Percentiles rank a stretch among this genome's conserved stretches.
phyloP scores from a whole-genome alignment of 2,797 vertebrate species.

The Sebastes variabilis region DNA sequence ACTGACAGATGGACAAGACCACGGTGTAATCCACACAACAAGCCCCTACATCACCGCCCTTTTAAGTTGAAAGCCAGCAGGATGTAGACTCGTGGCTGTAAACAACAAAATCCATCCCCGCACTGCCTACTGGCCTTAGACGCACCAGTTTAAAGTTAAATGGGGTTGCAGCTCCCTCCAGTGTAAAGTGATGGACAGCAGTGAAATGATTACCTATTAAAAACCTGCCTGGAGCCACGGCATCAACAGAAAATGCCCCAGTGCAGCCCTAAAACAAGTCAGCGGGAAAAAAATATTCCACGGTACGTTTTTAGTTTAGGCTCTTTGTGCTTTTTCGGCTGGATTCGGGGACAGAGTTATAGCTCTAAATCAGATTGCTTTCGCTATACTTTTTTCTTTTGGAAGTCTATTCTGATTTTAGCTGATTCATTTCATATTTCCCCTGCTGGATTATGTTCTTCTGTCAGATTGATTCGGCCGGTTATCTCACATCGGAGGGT shows the following conservation, averaged over 20 bases:
- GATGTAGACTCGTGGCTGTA: constrained; percentile 26
- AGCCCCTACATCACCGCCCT: constrained; percentile 42
- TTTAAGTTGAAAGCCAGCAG: constrained; percentile 40
- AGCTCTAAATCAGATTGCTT: neutral
- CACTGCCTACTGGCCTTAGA: constrained; percentile 17
- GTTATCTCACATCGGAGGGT: constrained; percentile 14
- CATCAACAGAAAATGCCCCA: neutral
- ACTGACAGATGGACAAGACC: constrained; percentile 11
- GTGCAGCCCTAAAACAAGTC: neutral
- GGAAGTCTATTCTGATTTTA: neutral
- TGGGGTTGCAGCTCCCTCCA: constrained; percentile 65
- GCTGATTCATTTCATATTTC: constrained; percentile 7
- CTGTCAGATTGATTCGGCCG: constrained; percentile 20
- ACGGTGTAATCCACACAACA: constrained; percentile 11
- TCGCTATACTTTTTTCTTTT: neutral
- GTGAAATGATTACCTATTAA: constrained; percentile 34
- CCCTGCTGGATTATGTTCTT: constrained; percentile 14
- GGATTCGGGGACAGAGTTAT: neutral
- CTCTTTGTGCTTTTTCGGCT: neutral
- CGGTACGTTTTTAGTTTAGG: neutral
- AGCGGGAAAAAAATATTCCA: constrained; percentile 10
- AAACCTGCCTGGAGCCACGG: constrained; percentile 18
- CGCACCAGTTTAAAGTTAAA: constrained; percentile 35
- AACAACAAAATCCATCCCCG: constrained; percentile 38
- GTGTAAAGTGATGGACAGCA: constrained; percentile 59